A percentile compares a stretch with the other conserved stretches of the same genome.
These are phyloP conservation scores for Barbus barbus DNA, from an alignment of 2,113 vertebrate genomes.

Conservation along the genomic window DNA sequence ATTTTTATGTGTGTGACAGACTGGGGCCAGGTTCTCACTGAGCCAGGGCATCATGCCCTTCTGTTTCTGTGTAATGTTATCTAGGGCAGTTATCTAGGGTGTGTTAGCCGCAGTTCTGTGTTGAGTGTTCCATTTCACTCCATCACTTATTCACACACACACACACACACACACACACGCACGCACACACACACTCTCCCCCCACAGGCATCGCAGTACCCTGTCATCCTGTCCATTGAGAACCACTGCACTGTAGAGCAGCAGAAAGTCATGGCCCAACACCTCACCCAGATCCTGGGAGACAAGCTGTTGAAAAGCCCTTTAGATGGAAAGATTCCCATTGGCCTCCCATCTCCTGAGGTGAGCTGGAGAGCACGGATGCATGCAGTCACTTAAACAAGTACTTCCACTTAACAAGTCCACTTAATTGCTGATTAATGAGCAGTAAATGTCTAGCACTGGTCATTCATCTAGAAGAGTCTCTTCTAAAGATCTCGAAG, in stretches of 20 bases:
- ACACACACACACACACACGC: slow-evolving; percentile 29
- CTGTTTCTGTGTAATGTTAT: slow-evolving; percentile 49
- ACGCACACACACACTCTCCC: slow-evolving; percentile 32
- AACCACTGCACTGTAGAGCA: slow-evolving; percentile 92
- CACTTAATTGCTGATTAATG: background rate
- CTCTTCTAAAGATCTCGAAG: slow-evolving; percentile 12
- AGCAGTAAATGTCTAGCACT: background rate
- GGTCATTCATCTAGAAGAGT: background rate
- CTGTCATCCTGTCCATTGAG: slow-evolving; percentile 91
- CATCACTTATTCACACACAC: slow-evolving; percentile 61
- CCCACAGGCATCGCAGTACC: slow-evolving; percentile 84
- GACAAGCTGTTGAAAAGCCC: slow-evolving; percentile 82
- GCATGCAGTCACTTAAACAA: background rate
- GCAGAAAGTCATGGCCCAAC: slow-evolving; percentile 82
- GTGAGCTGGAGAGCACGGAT: slow-evolving; percentile 65
- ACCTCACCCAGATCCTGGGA: slow-evolving; percentile 86
- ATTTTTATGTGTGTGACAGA: slow-evolving; percentile 33
- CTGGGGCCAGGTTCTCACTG: slow-evolving; percentile 44
- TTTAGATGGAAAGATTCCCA: slow-evolving; percentile 70
- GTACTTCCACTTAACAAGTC: background rate
- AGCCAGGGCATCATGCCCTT: slow-evolving; percentile 16
- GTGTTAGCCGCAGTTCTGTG: slow-evolving; percentile 33
- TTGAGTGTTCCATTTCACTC: slow-evolving; percentile 52
- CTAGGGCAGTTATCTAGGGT: background rate
- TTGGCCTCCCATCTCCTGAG: slow-evolving; percentile 85